A percentile compares a stretch with the other conserved stretches of the same genome.
Conservation (phyloP, 2,888 invertebrate genomes). For the Resseliella maxima region DNA sequence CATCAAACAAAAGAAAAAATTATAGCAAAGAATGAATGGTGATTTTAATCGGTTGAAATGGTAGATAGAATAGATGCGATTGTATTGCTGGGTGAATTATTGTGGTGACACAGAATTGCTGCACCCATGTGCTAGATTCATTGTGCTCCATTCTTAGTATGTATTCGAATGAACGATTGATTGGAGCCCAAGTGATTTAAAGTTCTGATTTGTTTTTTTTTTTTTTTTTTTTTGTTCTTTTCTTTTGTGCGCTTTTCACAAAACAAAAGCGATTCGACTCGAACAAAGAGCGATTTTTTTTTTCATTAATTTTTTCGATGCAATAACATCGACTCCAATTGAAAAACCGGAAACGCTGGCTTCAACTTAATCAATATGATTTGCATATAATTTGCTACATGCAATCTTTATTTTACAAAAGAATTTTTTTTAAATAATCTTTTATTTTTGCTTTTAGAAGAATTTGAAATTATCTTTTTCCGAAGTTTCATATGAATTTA, state of each 20-base stretch:
- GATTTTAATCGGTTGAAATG: background rate
- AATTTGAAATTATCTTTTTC: background rate
- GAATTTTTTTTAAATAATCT: background rate
- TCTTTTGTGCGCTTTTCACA: background rate
- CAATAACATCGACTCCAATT: background rate
- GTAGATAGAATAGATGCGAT: constrained; percentile 24
- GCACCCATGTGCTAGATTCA: constrained; percentile 6
- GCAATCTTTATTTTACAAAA: background rate
- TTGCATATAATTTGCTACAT: background rate
- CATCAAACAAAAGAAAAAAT: background rate
- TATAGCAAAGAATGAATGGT: background rate
- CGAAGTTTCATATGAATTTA: no score
- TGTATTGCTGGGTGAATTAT: background rate
- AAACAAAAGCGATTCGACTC: background rate
- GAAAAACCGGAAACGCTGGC: constrained; percentile 11
- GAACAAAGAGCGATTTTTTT: background rate
- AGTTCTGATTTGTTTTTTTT: background rate
- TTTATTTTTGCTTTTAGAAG: background rate
- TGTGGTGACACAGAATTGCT: constrained; percentile 17
- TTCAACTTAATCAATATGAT: background rate
- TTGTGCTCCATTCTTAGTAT: background rate
- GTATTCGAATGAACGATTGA: background rate
- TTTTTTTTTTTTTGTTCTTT: background rate
- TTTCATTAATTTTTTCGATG: background rate
- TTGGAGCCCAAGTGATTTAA: background rate